Conservation (phyloP, 1,140 invertebrate species). For the Ceratosolen solmsi region DNA sequence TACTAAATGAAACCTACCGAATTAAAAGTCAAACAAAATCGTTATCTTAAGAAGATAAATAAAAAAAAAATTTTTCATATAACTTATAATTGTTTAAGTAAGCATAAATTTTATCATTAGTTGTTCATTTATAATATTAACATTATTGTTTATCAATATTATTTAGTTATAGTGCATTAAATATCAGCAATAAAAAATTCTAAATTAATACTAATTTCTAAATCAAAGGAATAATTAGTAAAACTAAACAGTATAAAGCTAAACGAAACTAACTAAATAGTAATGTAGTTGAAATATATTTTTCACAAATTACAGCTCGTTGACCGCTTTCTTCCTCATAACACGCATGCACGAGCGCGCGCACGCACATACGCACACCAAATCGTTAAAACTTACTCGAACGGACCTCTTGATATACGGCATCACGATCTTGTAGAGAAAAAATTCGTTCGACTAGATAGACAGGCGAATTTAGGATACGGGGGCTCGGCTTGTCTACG, state of each 20-base stretch:
- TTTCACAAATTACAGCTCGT: background rate
- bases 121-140: background rate
- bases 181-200: too few species aligned
- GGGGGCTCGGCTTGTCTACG: background rate
- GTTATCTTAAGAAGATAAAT: too few species aligned
- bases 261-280: too few species aligned
- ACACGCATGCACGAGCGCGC: too few species aligned
- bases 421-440: background rate
- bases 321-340: background rate
- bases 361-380: too few species aligned
- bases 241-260: too few species aligned
- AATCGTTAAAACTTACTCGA: background rate
- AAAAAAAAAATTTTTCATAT: background rate
- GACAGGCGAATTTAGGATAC: background rate
- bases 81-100: background rate
- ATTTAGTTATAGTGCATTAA: too few species aligned
- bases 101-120: too few species aligned
- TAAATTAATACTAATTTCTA: too few species aligned
- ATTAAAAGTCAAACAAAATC: background rate
- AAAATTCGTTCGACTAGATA: background rate
- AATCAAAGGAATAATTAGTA: too few species aligned
- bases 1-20: too few species aligned
- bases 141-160: background rate
- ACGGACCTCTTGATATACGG: constrained; percentile 26
- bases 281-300: background rate